These are phyloP conservation scores for Melanotaenia maccullochi DNA, from an alignment of 2,797 vertebrate genomes.

Conservation along the genomic window DNA sequence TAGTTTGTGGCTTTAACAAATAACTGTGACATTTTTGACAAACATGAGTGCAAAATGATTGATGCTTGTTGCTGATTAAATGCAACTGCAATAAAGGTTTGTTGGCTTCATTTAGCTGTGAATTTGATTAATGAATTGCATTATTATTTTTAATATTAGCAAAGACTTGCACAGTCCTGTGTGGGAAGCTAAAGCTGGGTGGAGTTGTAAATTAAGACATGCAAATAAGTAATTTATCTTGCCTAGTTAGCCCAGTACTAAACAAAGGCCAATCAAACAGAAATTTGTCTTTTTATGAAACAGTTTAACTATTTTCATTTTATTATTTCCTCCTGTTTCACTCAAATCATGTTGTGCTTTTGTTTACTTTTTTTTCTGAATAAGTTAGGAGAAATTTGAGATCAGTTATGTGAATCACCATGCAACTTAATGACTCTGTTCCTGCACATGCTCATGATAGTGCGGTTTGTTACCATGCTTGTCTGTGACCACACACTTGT, in stretches of 20 bases:
- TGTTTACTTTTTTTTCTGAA: conserved; percentile 21
- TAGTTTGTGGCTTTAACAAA: conserved; percentile 70
- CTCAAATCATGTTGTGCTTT: conserved; percentile 13
- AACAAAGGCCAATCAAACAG: conserved; percentile 23
- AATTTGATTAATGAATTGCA: conserved; percentile 31
- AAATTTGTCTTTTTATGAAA: conserved; percentile 12
- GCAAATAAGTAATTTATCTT: background rate
- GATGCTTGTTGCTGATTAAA: conserved; percentile 25
- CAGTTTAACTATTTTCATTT: background rate
- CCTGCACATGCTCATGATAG: conserved; percentile 17
- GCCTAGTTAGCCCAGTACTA: background rate
- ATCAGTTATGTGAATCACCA: conserved; percentile 16
- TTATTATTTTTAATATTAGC: conserved; percentile 14
- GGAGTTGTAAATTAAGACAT: conserved; percentile 18
- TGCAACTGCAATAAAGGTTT: conserved; percentile 21
- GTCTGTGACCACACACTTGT: conserved; percentile 12
- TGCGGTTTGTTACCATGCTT: conserved; percentile 29
- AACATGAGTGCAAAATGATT: conserved; percentile 21
- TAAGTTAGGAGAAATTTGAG: conserved; percentile 13
- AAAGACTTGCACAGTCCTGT: conserved; percentile 16
- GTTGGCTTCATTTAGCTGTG: conserved; percentile 7
- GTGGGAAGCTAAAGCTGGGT: conserved; percentile 25
- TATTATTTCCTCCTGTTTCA: background rate
- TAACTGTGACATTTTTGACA: conserved; percentile 67
- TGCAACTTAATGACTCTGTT: conserved; percentile 21